A percentile compares a stretch with the other conserved stretches of the same genome.
Conservation (phyloP, 2,888 invertebrate genomes). For the Pemphredon lugubris region DNA sequence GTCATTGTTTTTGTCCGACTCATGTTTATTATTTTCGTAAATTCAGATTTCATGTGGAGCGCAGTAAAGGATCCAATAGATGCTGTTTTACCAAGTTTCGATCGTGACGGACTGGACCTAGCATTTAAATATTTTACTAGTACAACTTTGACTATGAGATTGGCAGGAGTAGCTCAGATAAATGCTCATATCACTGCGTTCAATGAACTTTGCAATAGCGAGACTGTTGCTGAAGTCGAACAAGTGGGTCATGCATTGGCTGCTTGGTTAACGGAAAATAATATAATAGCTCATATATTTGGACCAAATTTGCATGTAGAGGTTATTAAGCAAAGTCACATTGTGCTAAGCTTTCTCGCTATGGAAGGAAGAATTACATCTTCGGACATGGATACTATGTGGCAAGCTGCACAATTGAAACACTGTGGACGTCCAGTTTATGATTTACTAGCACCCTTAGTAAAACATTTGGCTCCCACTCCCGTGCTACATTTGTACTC, state of each 20-base stretch:
- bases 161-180: constrained; percentile 96
- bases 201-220: constrained; percentile 95
- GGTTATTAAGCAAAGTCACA: constrained; percentile 97
- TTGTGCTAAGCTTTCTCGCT: constrained; percentile 95
- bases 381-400: constrained; percentile 95
- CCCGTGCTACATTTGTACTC: constrained; percentile 94
- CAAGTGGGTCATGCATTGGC: constrained; percentile 92
- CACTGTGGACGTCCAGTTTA: constrained; percentile 97
- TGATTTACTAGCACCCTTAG: constrained; percentile 93
- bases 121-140: constrained; percentile 99
- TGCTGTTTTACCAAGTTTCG: constrained; percentile 90
- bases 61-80: constrained; percentile 96
- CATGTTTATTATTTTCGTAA: constrained; percentile 13
- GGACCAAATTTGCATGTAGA: constrained; percentile 99
- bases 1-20: neutral
- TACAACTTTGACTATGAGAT: constrained; percentile 95
- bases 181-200: constrained; percentile 96
- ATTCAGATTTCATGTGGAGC: constrained; percentile 95
- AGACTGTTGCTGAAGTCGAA: constrained; percentile 92
- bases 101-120: constrained; percentile 92
- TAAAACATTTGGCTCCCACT: constrained; percentile 93
- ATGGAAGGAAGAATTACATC: constrained; percentile 95
- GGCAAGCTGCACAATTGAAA: constrained; percentile 97
- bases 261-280: constrained; percentile 93
- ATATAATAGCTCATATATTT: constrained; percentile 96